Evolutionary conservation across 2,797 vertebrate genomes (phyloP).

Genomic region (Amblyraja radiata): DNA sequence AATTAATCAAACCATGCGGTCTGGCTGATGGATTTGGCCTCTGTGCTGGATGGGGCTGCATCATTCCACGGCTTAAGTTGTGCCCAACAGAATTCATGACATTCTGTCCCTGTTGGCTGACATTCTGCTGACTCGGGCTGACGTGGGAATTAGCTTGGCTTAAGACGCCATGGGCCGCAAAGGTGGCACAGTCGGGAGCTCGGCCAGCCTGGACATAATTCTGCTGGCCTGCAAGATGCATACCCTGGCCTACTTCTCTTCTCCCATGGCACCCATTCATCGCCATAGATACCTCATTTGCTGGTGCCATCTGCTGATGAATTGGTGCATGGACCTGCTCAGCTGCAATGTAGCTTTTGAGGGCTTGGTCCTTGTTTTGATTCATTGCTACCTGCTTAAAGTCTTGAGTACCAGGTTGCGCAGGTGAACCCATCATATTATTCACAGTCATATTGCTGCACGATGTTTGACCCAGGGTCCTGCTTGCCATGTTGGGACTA

Average conservation of each 20-base stretch:
- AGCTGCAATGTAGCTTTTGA: conserved; percentile 35
- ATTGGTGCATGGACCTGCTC: conserved; percentile 46
- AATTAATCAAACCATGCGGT: conserved; percentile 55
- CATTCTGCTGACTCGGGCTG: conserved; percentile 60
- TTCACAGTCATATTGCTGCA: conserved; percentile 56
- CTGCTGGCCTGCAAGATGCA: conserved; percentile 56
- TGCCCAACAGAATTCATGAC: conserved; percentile 46
- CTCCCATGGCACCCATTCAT: conserved; percentile 53
- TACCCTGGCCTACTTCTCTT: conserved; percentile 10
- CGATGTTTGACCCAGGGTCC: conserved; percentile 55
- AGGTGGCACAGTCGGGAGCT: conserved; percentile 48
- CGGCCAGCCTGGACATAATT: conserved; percentile 51
- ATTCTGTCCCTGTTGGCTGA: conserved; percentile 58
- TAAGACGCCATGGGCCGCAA: conserved; percentile 56
- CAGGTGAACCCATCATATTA: conserved; percentile 29
- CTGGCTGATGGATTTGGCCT: conserved; percentile 67
- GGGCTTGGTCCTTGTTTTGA: background rate
- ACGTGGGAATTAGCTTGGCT: conserved; percentile 51
- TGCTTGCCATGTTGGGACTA: conserved; percentile 52
- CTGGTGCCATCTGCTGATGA: conserved; percentile 54
- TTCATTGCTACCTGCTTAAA: conserved; percentile 21
- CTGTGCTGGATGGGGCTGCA: conserved; percentile 76
- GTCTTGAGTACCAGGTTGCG: background rate
- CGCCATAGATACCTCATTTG: conserved; percentile 43
- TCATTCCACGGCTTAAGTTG: conserved; percentile 51